phyloP scores from a whole-genome alignment of 2,888 invertebrate species.

The Heliconius charithonia region DNA sequence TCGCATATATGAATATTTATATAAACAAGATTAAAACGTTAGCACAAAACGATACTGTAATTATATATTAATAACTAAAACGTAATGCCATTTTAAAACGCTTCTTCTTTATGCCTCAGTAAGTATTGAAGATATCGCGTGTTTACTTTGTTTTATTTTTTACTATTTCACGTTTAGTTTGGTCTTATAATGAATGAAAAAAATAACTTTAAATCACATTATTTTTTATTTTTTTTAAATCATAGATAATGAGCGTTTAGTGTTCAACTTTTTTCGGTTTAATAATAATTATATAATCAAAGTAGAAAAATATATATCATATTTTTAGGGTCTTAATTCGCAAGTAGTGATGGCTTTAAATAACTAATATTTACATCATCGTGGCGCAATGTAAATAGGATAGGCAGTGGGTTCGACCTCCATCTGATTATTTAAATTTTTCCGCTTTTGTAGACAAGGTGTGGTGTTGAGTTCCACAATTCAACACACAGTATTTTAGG shows the following conservation, averaged over 20 bases:
- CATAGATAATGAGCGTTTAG: background rate
- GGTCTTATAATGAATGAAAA: background rate
- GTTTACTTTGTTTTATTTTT: background rate
- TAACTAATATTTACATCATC: no score
- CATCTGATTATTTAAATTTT: no score
- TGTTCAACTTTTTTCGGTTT: no score
- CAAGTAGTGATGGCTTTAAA: no score
- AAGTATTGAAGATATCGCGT: constrained; percentile 3
- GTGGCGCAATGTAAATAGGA: no score
- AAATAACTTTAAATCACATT: background rate
- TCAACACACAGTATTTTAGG: no score
- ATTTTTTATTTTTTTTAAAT: background rate
- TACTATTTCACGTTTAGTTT: background rate
- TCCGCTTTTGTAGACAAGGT: no score
- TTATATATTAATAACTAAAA: constrained; percentile 19
- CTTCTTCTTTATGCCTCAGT: constrained; percentile 2
- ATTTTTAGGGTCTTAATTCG: no score
- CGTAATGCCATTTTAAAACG: constrained; percentile 9
- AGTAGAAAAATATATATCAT: no score
- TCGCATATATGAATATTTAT: constrained; percentile 18
- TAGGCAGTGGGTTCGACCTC: no score
- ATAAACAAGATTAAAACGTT: constrained; percentile 8
- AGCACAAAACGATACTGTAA: constrained; percentile 24
- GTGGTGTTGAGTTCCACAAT: no score
- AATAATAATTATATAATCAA: no score